These are phyloP conservation scores for Chymomyza fuscimana DNA, from an alignment of 2,888 invertebrate genomes.

Conservation along the genomic window DNA sequence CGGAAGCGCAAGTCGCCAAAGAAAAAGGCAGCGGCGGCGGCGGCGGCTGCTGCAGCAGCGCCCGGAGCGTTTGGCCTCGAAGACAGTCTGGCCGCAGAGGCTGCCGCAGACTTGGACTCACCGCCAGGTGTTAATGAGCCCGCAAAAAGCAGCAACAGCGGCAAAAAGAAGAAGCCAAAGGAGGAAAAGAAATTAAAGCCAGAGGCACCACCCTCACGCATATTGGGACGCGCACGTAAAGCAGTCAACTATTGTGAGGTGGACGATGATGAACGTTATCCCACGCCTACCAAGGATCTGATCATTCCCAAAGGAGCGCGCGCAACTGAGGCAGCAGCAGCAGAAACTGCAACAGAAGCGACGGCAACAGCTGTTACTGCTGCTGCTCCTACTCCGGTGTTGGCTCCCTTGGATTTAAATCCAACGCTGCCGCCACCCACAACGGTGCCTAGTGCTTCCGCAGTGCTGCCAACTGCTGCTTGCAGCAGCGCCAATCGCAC, in stretches of 20 bases:
- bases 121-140: slow-evolving; percentile 50
- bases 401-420: slow-evolving; percentile 34
- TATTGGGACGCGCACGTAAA: slow-evolving; percentile 81
- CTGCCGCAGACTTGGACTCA: slow-evolving; percentile 11
- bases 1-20: slow-evolving; percentile 76
- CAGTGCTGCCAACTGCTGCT: slow-evolving; percentile 41
- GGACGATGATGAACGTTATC: slow-evolving; percentile 77
- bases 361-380: slow-evolving; percentile 8
- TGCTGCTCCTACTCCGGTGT: slow-evolving; percentile 24
- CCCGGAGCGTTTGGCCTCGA: slow-evolving; percentile 56
- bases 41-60: slow-evolving; percentile 38
- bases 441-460: slow-evolving; percentile 49
- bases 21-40: slow-evolving; percentile 45
- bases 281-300: slow-evolving; percentile 76
- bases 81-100: slow-evolving; percentile 39
- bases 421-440: slow-evolving; percentile 56
- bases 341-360: slow-evolving; percentile 41
- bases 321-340: slow-evolving; percentile 19
- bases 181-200: slow-evolving; percentile 77
- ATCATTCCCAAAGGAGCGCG: slow-evolving; percentile 80
- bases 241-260: slow-evolving; percentile 85
- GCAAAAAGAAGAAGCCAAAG: slow-evolving; percentile 74
- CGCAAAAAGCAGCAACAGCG: slow-evolving; percentile 36
- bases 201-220: slow-evolving; percentile 76
- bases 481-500: slow-evolving; percentile 69